phyloP scores from a whole-genome alignment of 1,140 invertebrate genomes.

The Dryas iulia region DNA sequence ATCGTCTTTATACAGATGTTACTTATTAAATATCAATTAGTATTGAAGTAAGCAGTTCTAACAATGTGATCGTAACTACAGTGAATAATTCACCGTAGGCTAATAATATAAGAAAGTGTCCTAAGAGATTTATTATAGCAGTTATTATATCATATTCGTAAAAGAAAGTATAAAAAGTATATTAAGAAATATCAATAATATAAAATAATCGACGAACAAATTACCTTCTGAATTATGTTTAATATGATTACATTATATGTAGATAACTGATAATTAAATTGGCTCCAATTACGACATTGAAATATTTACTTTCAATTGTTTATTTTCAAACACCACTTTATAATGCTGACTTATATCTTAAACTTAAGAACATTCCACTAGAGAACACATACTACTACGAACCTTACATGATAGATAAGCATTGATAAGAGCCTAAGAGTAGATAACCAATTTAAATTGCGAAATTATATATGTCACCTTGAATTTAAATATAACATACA shows the following conservation, averaged over 20 bases:
- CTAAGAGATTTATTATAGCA: background rate
- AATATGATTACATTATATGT: background rate
- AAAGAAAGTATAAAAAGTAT: background rate
- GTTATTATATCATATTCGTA: background rate
- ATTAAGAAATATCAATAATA: background rate
- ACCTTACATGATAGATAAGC: slow-evolving; percentile 36
- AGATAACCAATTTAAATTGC: slow-evolving; percentile 33
- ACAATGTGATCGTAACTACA: background rate
- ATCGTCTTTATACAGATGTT: too few species aligned
- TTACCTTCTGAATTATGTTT: background rate
- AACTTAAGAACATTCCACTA: slow-evolving; percentile 28
- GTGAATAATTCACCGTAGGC: background rate
- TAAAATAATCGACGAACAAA: background rate
- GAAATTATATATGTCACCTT: slow-evolving; percentile 14
- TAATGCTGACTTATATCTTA: slow-evolving; percentile 9
- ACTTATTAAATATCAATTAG: too few species aligned
- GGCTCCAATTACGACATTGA: background rate
- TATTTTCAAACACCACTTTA: slow-evolving; percentile 31
- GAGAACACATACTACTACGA: slow-evolving; percentile 12
- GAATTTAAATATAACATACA: slow-evolving; percentile 1
- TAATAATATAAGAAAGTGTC: slow-evolving; percentile 18
- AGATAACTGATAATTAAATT: background rate
- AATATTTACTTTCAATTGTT: slow-evolving; percentile 22
- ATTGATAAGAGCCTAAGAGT: slow-evolving; percentile 34
- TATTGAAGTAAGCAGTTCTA: too few species aligned